Evolutionary conservation across 1,140 invertebrate species (phyloP), one percentile per base, ranked within the genome.

Genomic region (Littorina saxatilis): DNA sequence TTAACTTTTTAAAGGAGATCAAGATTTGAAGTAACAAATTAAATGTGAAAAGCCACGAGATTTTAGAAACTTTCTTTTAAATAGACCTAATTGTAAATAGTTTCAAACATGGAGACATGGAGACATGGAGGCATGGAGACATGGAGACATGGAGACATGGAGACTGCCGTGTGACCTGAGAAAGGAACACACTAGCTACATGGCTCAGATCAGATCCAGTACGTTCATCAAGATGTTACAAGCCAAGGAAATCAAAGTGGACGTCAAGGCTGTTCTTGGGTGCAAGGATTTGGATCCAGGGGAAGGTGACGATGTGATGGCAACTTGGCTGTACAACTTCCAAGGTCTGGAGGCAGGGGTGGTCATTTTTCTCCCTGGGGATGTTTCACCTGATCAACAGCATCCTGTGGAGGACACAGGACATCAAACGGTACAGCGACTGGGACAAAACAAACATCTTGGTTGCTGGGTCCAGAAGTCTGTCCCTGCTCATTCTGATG

Each of bases 371-470:
- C 27, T 84, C 11, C 83, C 83, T 7, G 83, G 79, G 0, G 83
- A 82, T 35, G 61, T 32, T 43, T 11, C 20, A 23, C 32, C 11
- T 3, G 29, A 43, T 40, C 15, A 11, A 35, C 29, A 50, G 23
- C 3, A 5, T 47, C 43, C 43, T 32, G 32, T 79, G 66, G 52
- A 43, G 27, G 35, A 39, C 35, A 40, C 9, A 43, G 13, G 83
- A 84, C 68, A 32, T 84, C 1, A 43, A 79, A 0, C 55, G 68
- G 2, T 81, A 74, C 80, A 52, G 27, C 2, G 20, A 68, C 37
- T 84, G 83, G 83, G 83, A 84, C 52, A 81, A 79, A 35, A 84
- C 68, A n/a, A 79, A 73, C 68, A 43, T 84, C 27, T 52, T 47
- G 7, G 17, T 17, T 47, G 43, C 43, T 47, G 43, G 43, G 43